Evolutionary conservation across 1,140 invertebrate species (phyloP).

Genomic region (Venustaconcha ellipsiformis): DNA sequence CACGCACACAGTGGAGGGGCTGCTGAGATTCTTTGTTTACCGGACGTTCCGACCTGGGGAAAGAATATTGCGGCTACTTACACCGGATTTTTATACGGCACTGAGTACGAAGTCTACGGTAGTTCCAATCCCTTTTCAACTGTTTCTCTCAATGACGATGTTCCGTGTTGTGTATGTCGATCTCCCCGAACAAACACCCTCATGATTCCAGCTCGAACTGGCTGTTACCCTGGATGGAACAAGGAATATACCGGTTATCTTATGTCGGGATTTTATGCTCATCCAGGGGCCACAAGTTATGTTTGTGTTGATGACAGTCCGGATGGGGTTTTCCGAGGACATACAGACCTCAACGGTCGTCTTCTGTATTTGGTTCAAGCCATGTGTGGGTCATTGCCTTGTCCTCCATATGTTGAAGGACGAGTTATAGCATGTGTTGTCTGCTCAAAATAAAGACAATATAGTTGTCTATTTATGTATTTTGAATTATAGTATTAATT

Average conservation of each 20-base stretch:
- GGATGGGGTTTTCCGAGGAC: slow-evolving; percentile 16
- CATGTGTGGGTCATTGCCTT: slow-evolving; percentile 34
- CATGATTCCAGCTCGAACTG: slow-evolving; percentile 32
- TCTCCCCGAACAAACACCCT: slow-evolving; percentile 13
- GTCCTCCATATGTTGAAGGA: slow-evolving; percentile 35
- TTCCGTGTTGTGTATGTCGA: slow-evolving; percentile 33
- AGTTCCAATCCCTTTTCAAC: too few relatives aligned
- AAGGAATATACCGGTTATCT: slow-evolving; percentile 36
- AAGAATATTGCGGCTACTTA: too few relatives aligned
- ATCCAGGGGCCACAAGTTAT: slow-evolving; percentile 19
- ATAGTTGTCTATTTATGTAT: too few relatives aligned
- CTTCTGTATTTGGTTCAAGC: slow-evolving; percentile 37
- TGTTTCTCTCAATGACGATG: neutral
- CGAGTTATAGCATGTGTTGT: slow-evolving; percentile 47
- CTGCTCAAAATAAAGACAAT: slow-evolving; percentile 32
- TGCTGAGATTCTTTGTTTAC: too few relatives aligned
- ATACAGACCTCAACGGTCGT: slow-evolving; percentile 14
- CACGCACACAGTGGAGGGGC: too few relatives aligned
- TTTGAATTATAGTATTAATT: too few relatives aligned
- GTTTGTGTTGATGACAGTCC: slow-evolving; percentile 38
- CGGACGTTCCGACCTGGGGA: too few relatives aligned
- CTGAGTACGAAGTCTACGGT: too few relatives aligned
- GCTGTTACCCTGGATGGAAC: slow-evolving; percentile 33
- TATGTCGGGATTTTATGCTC: slow-evolving; percentile 18
- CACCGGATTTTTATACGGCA: too few relatives aligned